Conservation (phyloP, 2,113 vertebrate genomes). For the Atherinomorus stipes region DNA sequence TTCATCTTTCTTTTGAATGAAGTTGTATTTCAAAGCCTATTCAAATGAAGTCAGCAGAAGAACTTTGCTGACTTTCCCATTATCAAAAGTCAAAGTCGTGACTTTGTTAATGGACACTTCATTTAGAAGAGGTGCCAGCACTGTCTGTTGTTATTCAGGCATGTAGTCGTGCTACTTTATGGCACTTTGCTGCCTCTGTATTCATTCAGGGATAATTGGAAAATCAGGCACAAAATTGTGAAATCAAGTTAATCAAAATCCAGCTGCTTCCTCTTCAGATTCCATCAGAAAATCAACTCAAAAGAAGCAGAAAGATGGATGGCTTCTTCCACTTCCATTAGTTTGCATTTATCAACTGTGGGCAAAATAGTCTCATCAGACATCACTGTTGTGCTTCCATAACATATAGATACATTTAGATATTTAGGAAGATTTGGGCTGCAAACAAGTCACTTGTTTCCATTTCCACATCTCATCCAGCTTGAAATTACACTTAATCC, state of each 20-base stretch:
- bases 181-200: slow-evolving; percentile 5
- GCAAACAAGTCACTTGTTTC: neutral
- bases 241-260: slow-evolving; percentile 43
- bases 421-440: neutral
- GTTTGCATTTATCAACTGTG: neutral
- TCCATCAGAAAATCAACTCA: slow-evolving; percentile 38
- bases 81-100: neutral
- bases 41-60: too few relatives aligned
- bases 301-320: neutral
- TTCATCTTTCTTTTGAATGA: too few relatives aligned
- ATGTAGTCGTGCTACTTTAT: neutral
- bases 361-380: neutral
- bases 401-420: neutral
- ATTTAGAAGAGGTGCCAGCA: neutral
- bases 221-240: slow-evolving; percentile 46
- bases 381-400: neutral
- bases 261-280: slow-evolving; percentile 53
- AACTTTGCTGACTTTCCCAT: too few relatives aligned
- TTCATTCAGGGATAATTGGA: slow-evolving; percentile 27
- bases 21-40: too few relatives aligned
- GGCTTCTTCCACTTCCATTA: neutral
- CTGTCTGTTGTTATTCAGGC: slow-evolving; percentile 2
- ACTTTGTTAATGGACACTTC: neutral
- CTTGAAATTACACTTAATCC: neutral
- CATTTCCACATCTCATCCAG: neutral